These are phyloP conservation scores for Thymallus thymallus DNA, from an alignment of 2,113 vertebrate genomes.

Conservation along the genomic window DNA sequence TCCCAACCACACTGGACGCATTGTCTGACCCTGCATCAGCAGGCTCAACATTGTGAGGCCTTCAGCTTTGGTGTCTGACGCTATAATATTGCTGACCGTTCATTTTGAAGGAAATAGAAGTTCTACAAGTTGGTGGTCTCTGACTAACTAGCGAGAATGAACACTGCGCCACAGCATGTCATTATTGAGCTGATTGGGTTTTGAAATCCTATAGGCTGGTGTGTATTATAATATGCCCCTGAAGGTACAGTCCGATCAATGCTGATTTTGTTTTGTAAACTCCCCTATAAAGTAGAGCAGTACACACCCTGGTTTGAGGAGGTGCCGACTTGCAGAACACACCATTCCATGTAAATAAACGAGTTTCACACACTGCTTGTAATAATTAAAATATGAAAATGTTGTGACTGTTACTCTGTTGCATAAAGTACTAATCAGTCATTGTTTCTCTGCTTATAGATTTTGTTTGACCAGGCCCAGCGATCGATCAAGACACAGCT, in stretches of 20 bases:
- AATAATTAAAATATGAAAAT: not conserved
- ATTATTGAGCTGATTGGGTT: constrained; percentile 13
- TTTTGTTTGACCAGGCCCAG: constrained; percentile 96
- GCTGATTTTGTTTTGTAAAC: not conserved
- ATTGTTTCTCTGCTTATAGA: constrained; percentile 73
- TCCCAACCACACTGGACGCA: constrained; percentile 38
- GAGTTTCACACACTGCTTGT: not conserved
- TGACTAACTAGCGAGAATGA: constrained; percentile 39
- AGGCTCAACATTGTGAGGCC: constrained; percentile 2
- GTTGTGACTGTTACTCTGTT: not conserved
- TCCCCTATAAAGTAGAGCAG: not conserved
- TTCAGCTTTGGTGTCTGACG: not conserved
- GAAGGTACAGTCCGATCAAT: not conserved
- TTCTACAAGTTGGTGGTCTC: constrained; percentile 39
- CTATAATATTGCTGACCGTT: not conserved
- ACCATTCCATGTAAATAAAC: not conserved
- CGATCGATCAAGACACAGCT: constrained; percentile 96
- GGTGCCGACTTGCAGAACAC: not conserved
- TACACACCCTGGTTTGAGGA: not conserved
- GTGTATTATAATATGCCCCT: no score
- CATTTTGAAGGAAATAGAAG: constrained; percentile 18
- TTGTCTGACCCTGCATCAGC: constrained; percentile 38
- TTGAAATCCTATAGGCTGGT: constrained; percentile 18
- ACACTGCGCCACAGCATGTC: constrained; percentile 1
- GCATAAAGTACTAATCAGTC: not conserved